A percentile compares a stretch with the other conserved stretches of the same genome.
Conservation (phyloP, 1,140 invertebrate genomes). For the Eriosoma lanigerum region DNA sequence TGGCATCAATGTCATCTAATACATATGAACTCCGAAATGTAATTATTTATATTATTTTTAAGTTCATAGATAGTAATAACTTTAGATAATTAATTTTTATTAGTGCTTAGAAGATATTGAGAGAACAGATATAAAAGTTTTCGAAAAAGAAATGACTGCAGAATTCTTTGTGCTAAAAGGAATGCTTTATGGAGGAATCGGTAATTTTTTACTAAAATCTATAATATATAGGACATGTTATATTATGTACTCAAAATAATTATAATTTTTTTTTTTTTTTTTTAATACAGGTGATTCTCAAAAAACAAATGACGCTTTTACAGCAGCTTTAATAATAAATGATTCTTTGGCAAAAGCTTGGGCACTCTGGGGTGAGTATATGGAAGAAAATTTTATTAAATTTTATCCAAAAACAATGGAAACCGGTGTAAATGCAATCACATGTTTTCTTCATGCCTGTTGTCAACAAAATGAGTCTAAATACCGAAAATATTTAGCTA, state of each 20-base stretch:
- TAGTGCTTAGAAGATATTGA: conserved; percentile 91
- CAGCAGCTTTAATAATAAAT: conserved; percentile 87
- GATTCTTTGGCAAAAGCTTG: conserved; percentile 93
- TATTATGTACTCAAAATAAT: background rate
- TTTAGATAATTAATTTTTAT: conserved; percentile 40
- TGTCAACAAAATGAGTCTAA: conserved; percentile 94
- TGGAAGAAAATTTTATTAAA: conserved; percentile 77
- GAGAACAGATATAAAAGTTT: conserved; percentile 91
- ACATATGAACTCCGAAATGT: conserved; percentile 87
- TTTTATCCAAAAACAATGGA: conserved; percentile 71
- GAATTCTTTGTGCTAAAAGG: conserved; percentile 96
- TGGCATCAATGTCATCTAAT: conserved; percentile 76
- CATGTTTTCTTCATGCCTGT: conserved; percentile 93
- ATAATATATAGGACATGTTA: background rate
- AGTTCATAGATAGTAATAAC: background rate
- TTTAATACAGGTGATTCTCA: conserved; percentile 72
- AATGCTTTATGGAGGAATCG: conserved; percentile 79
- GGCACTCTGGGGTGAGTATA: conserved; percentile 95
- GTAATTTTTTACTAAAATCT: conserved; percentile 55
- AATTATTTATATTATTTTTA: conserved; percentile 40
- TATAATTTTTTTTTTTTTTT: background rate
- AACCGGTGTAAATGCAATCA: conserved; percentile 84
- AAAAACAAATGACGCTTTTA: conserved; percentile 95
- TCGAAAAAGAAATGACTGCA: conserved; percentile 94
- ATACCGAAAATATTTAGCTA: conserved; percentile 92